Percentiles rank a stretch among this genome's conserved stretches.
phyloP scores from a whole-genome alignment of 2,113 vertebrate species.

The Eublepharis macularius region DNA sequence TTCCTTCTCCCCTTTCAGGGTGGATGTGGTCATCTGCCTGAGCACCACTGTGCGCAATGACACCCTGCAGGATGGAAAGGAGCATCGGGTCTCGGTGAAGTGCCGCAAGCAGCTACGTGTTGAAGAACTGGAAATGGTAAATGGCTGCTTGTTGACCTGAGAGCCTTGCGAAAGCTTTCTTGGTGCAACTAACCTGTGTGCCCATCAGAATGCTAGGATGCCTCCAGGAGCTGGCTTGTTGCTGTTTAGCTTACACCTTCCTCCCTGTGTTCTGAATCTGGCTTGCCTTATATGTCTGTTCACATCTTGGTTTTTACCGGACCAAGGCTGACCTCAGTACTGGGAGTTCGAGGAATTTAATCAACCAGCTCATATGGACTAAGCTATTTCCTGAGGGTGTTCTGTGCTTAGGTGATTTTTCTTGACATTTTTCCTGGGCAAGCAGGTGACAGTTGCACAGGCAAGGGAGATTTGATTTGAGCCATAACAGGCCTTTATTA shows the following conservation, averaged over 20 bases:
- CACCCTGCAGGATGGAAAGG: slow-evolving; percentile 92
- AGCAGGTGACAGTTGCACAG: not conserved
- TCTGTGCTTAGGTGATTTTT: not conserved
- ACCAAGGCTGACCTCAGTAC: no score
- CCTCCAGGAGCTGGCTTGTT: not conserved
- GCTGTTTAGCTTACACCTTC: not conserved
- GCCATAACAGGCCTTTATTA: not conserved
- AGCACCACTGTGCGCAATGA: slow-evolving; percentile 96
- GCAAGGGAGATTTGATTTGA: not conserved
- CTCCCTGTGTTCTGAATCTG: not conserved
- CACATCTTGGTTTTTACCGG: not conserved
- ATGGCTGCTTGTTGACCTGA: not conserved
- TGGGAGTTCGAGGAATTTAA: not conserved
- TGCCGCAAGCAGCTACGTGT: slow-evolving; percentile 95
- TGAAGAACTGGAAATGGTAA: slow-evolving; percentile 97
- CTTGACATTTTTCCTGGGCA: not conserved
- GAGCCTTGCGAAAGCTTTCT: not conserved
- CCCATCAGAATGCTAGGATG: not conserved
- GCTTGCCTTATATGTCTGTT: not conserved
- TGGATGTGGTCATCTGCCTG: slow-evolving; percentile 96
- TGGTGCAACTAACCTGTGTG: no score
- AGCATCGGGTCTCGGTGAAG: slow-evolving; percentile 93
- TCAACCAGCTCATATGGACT: no score
- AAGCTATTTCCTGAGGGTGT: no score
- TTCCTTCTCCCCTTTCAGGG: slow-evolving; percentile 73